phyloP scores from a whole-genome alignment of 2,888 invertebrate species.

The Calephelis perditalis region DNA sequence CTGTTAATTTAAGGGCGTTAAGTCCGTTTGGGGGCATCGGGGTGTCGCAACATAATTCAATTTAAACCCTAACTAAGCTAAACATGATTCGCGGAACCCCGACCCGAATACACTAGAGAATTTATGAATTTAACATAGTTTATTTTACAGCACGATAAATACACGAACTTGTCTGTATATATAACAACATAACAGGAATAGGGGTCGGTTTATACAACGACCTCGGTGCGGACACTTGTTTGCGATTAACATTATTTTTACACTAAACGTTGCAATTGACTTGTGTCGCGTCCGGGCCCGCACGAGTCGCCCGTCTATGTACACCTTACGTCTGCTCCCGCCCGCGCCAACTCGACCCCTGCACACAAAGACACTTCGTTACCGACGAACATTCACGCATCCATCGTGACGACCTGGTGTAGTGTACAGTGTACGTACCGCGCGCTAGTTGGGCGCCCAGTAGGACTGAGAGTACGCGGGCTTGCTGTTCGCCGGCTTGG shows the following conservation, averaged over 20 bases:
- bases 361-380: too few species aligned
- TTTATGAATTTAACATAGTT: slow-evolving; percentile 36
- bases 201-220: slow-evolving; percentile 21
- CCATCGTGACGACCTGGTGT: not conserved
- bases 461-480: slow-evolving; percentile 81
- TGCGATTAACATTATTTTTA: slow-evolving; percentile 1
- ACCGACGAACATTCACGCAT: too few species aligned
- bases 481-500: slow-evolving; percentile 78
- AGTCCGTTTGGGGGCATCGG: slow-evolving; percentile 35
- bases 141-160: slow-evolving; percentile 43
- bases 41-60: slow-evolving; percentile 18
- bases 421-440: slow-evolving; percentile 17
- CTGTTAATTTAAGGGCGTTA: slow-evolving; percentile 52
- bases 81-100: slow-evolving; percentile 31
- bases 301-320: slow-evolving; percentile 43
- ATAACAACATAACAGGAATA: slow-evolving; percentile 24
- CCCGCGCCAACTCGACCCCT: not conserved
- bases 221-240: not conserved
- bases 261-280: slow-evolving; percentile 9
- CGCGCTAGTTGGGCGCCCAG: slow-evolving; percentile 79
- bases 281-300: slow-evolving; percentile 16
- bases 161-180: slow-evolving; percentile 31
- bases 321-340: slow-evolving; percentile 44
- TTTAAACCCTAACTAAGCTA: slow-evolving; percentile 32
- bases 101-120: slow-evolving; percentile 42